phyloP scores from a whole-genome alignment of 2,888 invertebrate species.

The Acanthoscelides obtectus region DNA sequence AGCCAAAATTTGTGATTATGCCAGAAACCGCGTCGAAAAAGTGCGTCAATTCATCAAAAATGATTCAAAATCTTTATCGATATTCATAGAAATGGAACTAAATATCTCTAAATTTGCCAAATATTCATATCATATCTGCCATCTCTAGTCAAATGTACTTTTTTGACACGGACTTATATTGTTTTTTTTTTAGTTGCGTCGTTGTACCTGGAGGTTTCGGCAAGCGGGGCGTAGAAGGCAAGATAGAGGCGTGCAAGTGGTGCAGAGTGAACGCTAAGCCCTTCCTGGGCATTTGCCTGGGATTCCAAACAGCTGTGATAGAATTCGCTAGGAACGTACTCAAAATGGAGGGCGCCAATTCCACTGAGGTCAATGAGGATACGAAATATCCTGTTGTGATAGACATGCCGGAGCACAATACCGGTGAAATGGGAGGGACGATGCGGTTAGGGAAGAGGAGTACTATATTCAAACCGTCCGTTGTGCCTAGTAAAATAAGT shows the following conservation, averaged over 20 bases:
- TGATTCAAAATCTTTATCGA: too few species aligned
- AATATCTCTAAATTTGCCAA: too few species aligned
- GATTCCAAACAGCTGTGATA: background rate
- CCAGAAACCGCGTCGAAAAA: too few species aligned
- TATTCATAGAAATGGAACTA: too few species aligned
- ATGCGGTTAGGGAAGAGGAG: constrained; percentile 95
- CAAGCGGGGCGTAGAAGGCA: background rate
- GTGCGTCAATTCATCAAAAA: too few species aligned
- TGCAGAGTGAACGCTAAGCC: background rate
- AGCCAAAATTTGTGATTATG: too few species aligned
- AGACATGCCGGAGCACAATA: constrained; percentile 98
- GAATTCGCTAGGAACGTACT: background rate
- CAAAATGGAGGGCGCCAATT: background rate
- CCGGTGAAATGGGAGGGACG: constrained; percentile 86
- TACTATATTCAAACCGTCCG: constrained; percentile 67
- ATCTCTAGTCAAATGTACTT: too few species aligned
- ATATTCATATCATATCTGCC: too few species aligned
- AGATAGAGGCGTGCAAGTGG: background rate
- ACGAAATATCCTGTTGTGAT: constrained; percentile 56
- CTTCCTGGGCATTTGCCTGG: background rate
- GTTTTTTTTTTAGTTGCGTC: constrained; percentile 59
- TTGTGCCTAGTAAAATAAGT: constrained; percentile 58
- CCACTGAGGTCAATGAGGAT: background rate
- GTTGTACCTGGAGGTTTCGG: background rate
- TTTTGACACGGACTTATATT: background rate